These are phyloP conservation scores for Sinella curviseta DNA, from an alignment of 1,140 invertebrate genomes.

Conservation along the genomic window DNA sequence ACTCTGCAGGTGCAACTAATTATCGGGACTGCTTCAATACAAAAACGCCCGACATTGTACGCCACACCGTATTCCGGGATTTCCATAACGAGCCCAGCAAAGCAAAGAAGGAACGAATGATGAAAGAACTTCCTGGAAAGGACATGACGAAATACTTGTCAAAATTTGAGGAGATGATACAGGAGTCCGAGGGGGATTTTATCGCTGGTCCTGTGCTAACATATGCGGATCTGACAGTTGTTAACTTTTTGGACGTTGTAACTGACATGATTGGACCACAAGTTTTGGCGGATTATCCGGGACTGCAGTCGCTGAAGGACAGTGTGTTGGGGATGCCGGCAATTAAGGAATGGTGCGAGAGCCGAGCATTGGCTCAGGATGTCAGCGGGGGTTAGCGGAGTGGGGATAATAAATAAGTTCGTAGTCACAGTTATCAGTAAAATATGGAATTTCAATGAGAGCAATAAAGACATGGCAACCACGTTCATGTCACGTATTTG, in stretches of 20 bases:
- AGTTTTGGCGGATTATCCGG: background rate
- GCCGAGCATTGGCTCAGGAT: background rate
- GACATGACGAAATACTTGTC: slow-evolving; percentile 6
- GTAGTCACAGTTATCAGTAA: no score
- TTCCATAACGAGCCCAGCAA: slow-evolving; percentile 17
- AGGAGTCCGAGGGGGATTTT: background rate
- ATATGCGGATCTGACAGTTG: slow-evolving; percentile 6
- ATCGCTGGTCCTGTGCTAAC: background rate
- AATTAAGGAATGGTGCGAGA: background rate
- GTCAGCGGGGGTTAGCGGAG: no score
- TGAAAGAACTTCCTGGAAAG: background rate
- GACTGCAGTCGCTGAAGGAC: background rate
- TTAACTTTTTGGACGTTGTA: slow-evolving; percentile 14
- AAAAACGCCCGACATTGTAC: slow-evolving; percentile 17
- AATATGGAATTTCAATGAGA: no score
- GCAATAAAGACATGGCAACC: no score
- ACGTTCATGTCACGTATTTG: no score
- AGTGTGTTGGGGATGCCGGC: background rate
- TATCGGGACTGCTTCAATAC: background rate
- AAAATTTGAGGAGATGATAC: slow-evolving; percentile 12
- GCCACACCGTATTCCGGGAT: slow-evolving; percentile 25
- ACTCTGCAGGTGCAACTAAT: background rate
- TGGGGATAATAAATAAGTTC: no score
- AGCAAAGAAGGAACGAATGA: slow-evolving; percentile 18
- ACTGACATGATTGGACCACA: background rate